phyloP scores from a whole-genome alignment of 2,113 vertebrate species.

The Podarcis muralis region DNA sequence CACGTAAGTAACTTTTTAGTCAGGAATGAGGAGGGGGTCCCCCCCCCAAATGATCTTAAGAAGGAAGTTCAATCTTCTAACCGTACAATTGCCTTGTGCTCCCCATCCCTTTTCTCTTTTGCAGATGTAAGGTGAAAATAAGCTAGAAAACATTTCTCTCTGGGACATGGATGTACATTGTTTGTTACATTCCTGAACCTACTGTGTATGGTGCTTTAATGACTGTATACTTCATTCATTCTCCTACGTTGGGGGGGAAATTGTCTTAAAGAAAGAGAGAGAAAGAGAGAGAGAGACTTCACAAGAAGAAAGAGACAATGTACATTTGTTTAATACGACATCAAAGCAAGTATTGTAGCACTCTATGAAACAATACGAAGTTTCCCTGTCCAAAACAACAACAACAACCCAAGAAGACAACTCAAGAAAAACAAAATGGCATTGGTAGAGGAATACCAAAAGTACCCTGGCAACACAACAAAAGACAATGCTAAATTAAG shows the following conservation, averaged over 20 bases:
- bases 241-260: constrained; percentile 71
- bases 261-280: constrained; percentile 60
- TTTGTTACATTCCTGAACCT: constrained; percentile 87
- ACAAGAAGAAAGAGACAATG: constrained; percentile 84
- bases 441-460: constrained; percentile 70
- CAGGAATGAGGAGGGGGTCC: constrained; percentile 16
- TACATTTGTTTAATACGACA: constrained; percentile 82
- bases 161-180: constrained; percentile 84
- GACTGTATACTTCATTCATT: constrained; percentile 81
- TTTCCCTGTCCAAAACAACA: constrained; percentile 73
- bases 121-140: constrained; percentile 97
- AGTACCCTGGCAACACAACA: constrained; percentile 62
- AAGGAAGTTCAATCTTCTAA: constrained; percentile 64
- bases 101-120: constrained; percentile 63
- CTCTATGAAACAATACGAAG: constrained; percentile 75
- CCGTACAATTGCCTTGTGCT: constrained; percentile 58
- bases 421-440: constrained; percentile 46
- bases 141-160: constrained; percentile 77
- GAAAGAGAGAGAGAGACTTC: constrained; percentile 54
- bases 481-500: constrained; percentile 39
- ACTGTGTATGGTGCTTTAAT: constrained; percentile 94
- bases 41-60: constrained; percentile 48
- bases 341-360: constrained; percentile 84
- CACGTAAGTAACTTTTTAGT: constrained; percentile 58
- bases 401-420: not conserved